Evolutionary conservation across 2,888 invertebrate species (phyloP), one percentile per base, ranked within the genome.

Genomic region (Mactromeris polynyma): DNA sequence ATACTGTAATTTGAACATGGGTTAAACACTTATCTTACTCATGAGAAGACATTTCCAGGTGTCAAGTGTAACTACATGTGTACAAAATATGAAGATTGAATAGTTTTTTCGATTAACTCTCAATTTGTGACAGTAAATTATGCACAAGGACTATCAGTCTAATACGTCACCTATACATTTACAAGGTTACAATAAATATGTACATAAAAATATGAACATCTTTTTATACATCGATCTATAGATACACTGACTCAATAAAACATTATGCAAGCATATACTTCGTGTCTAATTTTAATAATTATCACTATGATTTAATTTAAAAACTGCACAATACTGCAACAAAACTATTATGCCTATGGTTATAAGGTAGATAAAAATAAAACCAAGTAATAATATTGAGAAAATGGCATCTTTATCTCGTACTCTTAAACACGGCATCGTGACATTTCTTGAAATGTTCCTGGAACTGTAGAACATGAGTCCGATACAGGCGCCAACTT

Each of bases 131-230:
- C 17, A 33, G n/a, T 33, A 33, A 40, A 82, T 82, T 82, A 82
- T 64, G 40, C 82, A 64, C 38, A 82, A 64, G 19, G 31, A 69
- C 46, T 83, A 77, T 33, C 31, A 83, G 73, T 40, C 73, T 73
- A 64, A 64, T n/a, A 64, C 58, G 26, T 64, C 33, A 73, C 73
- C 36, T 36, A 36, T 73, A 73, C 73, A 73, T 78, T 38, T 54
- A 78, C 33, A 78, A 33, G 84, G 33, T 77, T 84, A 84, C 78
- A 84, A 84, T 84, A 84, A 84, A 84, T 84, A 84, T 54, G 78
- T 42, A 33, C 38, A 73, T 84, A 84, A 84, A 83, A 84, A 84
- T 84, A 84, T 84, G 42, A 33, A 84, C 84, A 84, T 84, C 84
- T 84, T 78, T 73, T 73, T 33, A 36, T 73, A 73, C 73, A 73